A percentile compares a stretch with the other conserved stretches of the same genome.
phyloP scores from a whole-genome alignment of 2,888 invertebrate species.

The Apodemia hepburni region DNA sequence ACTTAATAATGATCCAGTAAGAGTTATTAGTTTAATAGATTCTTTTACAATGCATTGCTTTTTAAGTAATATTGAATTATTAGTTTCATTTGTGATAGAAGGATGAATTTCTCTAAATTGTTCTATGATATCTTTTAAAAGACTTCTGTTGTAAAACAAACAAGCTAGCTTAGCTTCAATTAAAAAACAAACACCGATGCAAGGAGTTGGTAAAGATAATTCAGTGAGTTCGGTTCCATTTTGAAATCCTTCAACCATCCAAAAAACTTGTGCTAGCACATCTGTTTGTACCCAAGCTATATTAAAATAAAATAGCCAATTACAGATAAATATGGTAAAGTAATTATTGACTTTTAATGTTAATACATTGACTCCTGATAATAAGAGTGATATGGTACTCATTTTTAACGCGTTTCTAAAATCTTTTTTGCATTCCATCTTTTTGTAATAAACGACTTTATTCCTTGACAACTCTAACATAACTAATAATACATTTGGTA shows the following conservation, averaged over 20 bases:
- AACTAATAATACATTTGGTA: not conserved
- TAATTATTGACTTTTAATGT: not conserved
- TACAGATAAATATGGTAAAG: conserved; percentile 1
- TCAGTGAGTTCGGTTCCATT: conserved; percentile 15
- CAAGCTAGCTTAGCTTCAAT: conserved; percentile 11
- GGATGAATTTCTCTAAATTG: conserved; percentile 6
- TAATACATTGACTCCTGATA: conserved; percentile 15
- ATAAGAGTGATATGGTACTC: not conserved
- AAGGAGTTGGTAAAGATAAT: conserved; percentile 14
- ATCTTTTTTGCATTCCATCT: conserved; percentile 12
- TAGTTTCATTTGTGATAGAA: not conserved
- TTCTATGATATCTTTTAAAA: conserved; percentile 13
- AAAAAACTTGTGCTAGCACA: conserved; percentile 13
- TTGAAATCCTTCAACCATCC: conserved; percentile 12
- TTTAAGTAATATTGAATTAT: not conserved
- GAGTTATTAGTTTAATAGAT: conserved; percentile 39
- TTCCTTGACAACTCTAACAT: not conserved
- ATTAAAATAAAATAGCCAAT: conserved; percentile 17
- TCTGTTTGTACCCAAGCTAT: conserved; percentile 14
- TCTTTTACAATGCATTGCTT: conserved; percentile 36
- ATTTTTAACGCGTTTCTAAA: conserved; percentile 10
- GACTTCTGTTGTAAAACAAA: conserved; percentile 2
- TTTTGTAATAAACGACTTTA: not conserved
- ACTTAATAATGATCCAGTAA: conserved; percentile 37
- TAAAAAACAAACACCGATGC: conserved; percentile 13